These are phyloP conservation scores for Miniopterus natalensis DNA, from an alignment of 2,113 vertebrate genomes.

Conservation along the genomic window DNA sequence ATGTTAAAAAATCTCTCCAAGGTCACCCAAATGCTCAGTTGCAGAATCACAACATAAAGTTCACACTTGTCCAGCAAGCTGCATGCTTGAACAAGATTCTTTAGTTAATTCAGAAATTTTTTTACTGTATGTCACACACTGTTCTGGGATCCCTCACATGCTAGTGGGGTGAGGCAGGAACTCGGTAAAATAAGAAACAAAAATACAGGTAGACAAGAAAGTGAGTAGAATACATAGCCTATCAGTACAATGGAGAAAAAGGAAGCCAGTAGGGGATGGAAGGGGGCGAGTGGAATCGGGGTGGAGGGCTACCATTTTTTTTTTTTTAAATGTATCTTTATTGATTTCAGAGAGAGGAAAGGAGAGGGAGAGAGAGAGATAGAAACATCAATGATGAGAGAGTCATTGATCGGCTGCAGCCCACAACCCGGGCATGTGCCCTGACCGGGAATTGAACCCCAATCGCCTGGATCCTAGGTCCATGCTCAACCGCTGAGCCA, in stretches of 20 bases:
- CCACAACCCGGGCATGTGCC: too few relatives aligned
- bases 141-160: background rate
- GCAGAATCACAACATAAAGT: background rate
- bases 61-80: background rate
- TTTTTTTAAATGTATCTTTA: too few relatives aligned
- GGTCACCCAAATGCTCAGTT: background rate
- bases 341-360: too few relatives aligned
- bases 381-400: too few relatives aligned
- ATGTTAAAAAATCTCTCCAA: conserved; percentile 5
- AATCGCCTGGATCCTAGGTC: too few relatives aligned
- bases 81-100: background rate
- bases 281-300: accelerated
- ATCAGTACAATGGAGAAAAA: background rate
- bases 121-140: background rate
- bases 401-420: too few relatives aligned
- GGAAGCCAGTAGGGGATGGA: background rate
- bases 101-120: background rate
- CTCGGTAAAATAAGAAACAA: background rate
- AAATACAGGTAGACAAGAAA: background rate
- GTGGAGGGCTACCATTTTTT: background rate
- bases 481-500: too few relatives aligned
- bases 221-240: background rate
- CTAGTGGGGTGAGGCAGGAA: background rate
- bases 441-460: too few relatives aligned
- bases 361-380: too few relatives aligned